Evolutionary conservation across 2,113 vertebrate genomes (phyloP).

Genomic region (Collichthys lucidus): DNA sequence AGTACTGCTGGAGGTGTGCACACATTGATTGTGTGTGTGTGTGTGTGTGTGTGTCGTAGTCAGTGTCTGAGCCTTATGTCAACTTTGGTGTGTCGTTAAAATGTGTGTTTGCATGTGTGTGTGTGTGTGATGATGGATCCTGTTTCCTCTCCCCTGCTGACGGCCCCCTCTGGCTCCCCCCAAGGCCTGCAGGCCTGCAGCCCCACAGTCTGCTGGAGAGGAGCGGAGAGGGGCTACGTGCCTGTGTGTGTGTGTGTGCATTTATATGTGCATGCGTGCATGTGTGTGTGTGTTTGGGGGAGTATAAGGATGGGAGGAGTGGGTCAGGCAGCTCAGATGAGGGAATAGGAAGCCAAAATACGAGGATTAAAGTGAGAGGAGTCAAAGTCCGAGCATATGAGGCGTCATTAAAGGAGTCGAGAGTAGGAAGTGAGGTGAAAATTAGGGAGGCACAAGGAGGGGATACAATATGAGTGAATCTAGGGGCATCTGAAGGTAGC

Average conservation of each 20-base stretch:
- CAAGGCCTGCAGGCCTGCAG: constrained; percentile 60
- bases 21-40: too few species aligned
- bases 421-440: constrained; percentile 54
- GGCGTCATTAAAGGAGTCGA: constrained; percentile 23
- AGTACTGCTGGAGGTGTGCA: constrained; percentile 39
- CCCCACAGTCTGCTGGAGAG: constrained; percentile 64
- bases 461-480: background rate
- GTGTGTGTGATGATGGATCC: constrained; percentile 65
- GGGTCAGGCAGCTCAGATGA: constrained; percentile 33
- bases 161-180: constrained; percentile 65
- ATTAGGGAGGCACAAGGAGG: constrained; percentile 30
- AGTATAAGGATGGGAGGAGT: constrained; percentile 30
- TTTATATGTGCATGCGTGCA: constrained; percentile 13
- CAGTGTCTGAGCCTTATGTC: constrained; percentile 47
- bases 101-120: constrained; percentile 34
- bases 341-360: constrained; percentile 53
- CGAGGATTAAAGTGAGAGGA: constrained; percentile 51
- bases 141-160: constrained; percentile 66
- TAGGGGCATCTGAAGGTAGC: constrained; percentile 6
- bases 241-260: constrained; percentile 1
- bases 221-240: constrained; percentile 35
- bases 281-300: constrained; percentile 13
- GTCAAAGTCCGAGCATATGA: constrained; percentile 44
- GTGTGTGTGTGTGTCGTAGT: constrained; percentile 24
- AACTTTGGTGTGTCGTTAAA: constrained; percentile 44